phyloP scores from a whole-genome alignment of 1,140 invertebrate species.

The Phthorimaea operculella region DNA sequence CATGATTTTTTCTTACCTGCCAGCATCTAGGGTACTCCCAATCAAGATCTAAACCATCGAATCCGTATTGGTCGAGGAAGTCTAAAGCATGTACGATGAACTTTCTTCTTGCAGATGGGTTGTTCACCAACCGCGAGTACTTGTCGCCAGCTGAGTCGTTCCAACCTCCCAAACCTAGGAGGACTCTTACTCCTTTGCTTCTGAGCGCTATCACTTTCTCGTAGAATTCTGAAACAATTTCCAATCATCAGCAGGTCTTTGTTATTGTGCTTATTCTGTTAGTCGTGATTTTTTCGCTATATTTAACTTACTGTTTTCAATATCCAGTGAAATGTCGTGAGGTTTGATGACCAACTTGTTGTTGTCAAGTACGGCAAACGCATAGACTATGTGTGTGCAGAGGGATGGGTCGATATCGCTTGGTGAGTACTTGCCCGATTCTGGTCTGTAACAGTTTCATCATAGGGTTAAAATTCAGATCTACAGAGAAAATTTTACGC shows the following conservation, averaged over 20 bases:
- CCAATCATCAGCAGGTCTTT: not conserved
- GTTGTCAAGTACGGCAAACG: constrained; percentile 87
- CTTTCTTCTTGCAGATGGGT: constrained; percentile 72
- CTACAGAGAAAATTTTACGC: not conserved
- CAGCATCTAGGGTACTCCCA: constrained; percentile 95
- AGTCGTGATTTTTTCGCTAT: not conserved
- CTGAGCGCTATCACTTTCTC: constrained; percentile 81
- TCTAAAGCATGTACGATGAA: constrained; percentile 81
- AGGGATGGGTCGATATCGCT: constrained; percentile 85
- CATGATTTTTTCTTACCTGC: constrained; percentile 76
- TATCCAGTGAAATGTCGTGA: constrained; percentile 89
- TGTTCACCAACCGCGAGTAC: constrained; percentile 86
- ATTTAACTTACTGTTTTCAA: constrained; percentile 79
- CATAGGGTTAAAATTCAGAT: not conserved
- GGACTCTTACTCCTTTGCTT: constrained; percentile 80
- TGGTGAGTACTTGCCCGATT: constrained; percentile 83
- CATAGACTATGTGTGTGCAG: constrained; percentile 93
- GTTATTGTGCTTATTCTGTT: not conserved
- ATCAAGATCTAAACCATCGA: constrained; percentile 88
- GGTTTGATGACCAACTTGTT: constrained; percentile 82
- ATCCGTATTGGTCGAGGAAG: constrained; percentile 82
- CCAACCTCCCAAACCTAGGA: constrained; percentile 90
- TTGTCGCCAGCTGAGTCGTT: constrained; percentile 89
- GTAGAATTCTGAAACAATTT: constrained; percentile 77
- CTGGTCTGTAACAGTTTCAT: constrained; percentile 65